Conservation (phyloP, 2,797 vertebrate species). For the Chelon labrosus region DNA sequence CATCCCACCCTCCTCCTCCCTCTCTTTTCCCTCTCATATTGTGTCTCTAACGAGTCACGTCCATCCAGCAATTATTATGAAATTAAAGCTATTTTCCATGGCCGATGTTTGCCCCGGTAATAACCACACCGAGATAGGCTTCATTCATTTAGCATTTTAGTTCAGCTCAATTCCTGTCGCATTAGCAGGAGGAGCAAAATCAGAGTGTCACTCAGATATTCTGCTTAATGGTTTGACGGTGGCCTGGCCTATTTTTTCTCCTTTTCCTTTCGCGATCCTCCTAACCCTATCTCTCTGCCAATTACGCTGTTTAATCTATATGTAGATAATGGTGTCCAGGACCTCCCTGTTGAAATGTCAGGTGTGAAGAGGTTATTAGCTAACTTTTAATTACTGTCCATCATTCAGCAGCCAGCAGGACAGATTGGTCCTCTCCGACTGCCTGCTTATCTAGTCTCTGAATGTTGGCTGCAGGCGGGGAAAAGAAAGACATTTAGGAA, state of each 20-base stretch:
- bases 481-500: slow-evolving; percentile 66
- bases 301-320: slow-evolving; percentile 99
- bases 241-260: slow-evolving; percentile 81
- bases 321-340: slow-evolving; percentile 95
- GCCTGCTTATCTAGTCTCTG: slow-evolving; percentile 71
- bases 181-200: slow-evolving; percentile 89
- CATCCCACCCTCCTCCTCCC: background rate
- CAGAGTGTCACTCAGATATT: slow-evolving; percentile 91
- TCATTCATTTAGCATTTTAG: slow-evolving; percentile 87
- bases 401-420: slow-evolving; percentile 88
- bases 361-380: slow-evolving; percentile 96
- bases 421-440: slow-evolving; percentile 81
- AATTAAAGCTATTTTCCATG: slow-evolving; percentile 86
- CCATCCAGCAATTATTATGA: slow-evolving; percentile 85
- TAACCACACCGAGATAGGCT: slow-evolving; percentile 81
- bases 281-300: slow-evolving; percentile 93
- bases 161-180: slow-evolving; percentile 93
- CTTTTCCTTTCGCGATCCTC: slow-evolving; percentile 86
- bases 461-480: slow-evolving; percentile 62
- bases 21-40: slow-evolving; percentile 58
- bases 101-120: slow-evolving; percentile 82
- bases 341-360: slow-evolving; percentile 97
- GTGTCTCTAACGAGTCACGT: slow-evolving; percentile 81
- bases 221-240: slow-evolving; percentile 86
- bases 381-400: slow-evolving; percentile 98